Evolutionary conservation across 2,797 vertebrate species (phyloP).

Genomic region (Sebastes vulpes): DNA sequence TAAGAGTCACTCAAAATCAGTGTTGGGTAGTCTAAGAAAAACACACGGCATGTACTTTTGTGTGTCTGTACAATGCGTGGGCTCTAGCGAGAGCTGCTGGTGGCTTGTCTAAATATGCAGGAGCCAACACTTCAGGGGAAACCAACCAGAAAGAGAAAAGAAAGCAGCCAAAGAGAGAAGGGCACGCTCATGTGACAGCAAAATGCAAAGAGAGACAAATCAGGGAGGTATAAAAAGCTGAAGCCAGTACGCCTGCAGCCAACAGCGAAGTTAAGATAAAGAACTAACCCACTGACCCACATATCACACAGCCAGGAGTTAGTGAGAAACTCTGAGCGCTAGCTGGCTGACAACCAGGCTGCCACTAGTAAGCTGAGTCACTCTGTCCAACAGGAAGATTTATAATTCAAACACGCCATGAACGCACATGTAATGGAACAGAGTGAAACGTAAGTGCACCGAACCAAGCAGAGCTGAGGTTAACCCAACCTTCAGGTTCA

Average conservation of each 20-base stretch:
- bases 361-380: constrained; percentile 30
- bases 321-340: constrained; percentile 5
- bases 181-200: constrained; percentile 15
- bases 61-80: not conserved
- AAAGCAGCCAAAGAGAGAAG: not conserved
- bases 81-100: not conserved
- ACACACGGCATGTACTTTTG: not conserved
- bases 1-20: not conserved
- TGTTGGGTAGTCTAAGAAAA: not conserved
- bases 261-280: constrained; percentile 45
- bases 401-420: constrained; percentile 37
- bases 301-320: constrained; percentile 56
- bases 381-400: constrained; percentile 31
- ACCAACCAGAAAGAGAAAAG: not conserved
- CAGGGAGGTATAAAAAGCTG: constrained; percentile 36
- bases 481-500: not conserved
- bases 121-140: constrained; percentile 27
- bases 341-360: constrained; percentile 1
- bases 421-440: constrained; percentile 20
- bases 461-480: not conserved
- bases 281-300: constrained; percentile 78
- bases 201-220: constrained; percentile 36
- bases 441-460: not conserved
- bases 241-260: constrained; percentile 29
- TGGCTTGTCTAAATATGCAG: constrained; percentile 12